phyloP scores from a whole-genome alignment of 2,797 vertebrate species.

The Helostoma temminkii region DNA sequence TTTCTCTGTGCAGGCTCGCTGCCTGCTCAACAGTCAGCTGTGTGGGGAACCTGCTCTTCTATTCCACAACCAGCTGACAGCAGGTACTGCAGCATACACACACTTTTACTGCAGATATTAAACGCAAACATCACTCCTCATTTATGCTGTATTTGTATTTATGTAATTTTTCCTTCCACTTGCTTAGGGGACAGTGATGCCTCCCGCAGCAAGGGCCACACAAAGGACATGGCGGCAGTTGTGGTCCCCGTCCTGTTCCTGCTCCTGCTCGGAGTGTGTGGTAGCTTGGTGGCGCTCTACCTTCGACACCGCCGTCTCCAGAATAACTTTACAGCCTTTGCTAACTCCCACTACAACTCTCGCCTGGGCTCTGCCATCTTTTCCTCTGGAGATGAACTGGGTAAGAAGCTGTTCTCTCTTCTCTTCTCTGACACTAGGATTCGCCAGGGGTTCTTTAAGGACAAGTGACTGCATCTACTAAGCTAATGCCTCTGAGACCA shows the following conservation, averaged over 20 bases:
- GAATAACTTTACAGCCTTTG: slow-evolving; percentile 95
- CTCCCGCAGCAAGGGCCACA: slow-evolving; percentile 36
- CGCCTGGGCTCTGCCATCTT: slow-evolving; percentile 96
- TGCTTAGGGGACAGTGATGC: slow-evolving; percentile 78
- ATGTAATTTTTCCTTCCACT: background rate
- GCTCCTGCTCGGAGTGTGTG: slow-evolving; percentile 90
- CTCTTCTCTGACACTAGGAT: background rate
- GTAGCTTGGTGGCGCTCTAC: slow-evolving; percentile 90
- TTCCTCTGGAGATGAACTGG: slow-evolving; percentile 96
- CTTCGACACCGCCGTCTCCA: slow-evolving; percentile 93
- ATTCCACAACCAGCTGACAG: slow-evolving; percentile 87
- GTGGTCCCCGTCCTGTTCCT: slow-evolving; percentile 96
- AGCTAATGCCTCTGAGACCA: too few relatives aligned
- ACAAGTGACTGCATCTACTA: too few relatives aligned
- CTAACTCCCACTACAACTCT: slow-evolving; percentile 98
- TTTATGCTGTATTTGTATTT: too few relatives aligned
- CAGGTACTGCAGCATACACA: slow-evolving; percentile 69
- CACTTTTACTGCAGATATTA: background rate
- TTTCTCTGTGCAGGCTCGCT: slow-evolving; percentile 93
- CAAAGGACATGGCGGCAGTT: slow-evolving; percentile 89
- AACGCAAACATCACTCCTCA: background rate
- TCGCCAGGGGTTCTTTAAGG: too few relatives aligned
- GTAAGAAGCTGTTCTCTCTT: slow-evolving; percentile 77
- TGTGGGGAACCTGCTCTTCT: slow-evolving; percentile 93
- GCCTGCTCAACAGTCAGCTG: slow-evolving; percentile 90